Evolutionary conservation across 2,113 vertebrate genomes (phyloP).

Genomic region (Chloroceryle aenea): DNA sequence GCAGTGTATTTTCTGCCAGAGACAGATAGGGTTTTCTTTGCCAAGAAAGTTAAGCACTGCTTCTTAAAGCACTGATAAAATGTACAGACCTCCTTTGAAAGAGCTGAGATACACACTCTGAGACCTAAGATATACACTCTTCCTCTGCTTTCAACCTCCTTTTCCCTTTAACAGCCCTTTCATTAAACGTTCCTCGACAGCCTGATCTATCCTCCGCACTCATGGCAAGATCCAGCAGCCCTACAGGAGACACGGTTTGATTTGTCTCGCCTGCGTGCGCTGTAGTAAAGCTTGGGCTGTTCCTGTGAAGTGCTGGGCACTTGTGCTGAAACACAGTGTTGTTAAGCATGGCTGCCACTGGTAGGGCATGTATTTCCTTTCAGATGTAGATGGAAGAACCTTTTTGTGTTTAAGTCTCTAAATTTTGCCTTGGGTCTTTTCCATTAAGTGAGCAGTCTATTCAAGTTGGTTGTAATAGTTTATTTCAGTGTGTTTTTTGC

Average conservation of each 20-base stretch:
- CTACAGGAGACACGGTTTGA: fast-evolving
- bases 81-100: background rate
- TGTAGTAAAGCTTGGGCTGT: background rate
- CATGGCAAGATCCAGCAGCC: background rate
- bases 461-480: background rate
- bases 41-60: background rate
- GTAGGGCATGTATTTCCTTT: background rate
- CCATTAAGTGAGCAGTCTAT: background rate
- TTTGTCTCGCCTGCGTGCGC: background rate
- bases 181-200: background rate
- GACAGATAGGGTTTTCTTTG: background rate
- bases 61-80: background rate
- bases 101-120: background rate
- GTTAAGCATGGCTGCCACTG: background rate
- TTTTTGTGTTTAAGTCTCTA: background rate
- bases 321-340: background rate
- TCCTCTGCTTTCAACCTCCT: background rate
- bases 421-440: background rate
- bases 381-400: background rate
- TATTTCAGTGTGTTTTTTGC: background rate
- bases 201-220: background rate
- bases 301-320: background rate
- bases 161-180: background rate
- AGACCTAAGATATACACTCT: background rate
- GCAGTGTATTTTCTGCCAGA: background rate